These are phyloP conservation scores for Momotus momota DNA, from an alignment of 2,797 vertebrate genomes.

Conservation along the genomic window DNA sequence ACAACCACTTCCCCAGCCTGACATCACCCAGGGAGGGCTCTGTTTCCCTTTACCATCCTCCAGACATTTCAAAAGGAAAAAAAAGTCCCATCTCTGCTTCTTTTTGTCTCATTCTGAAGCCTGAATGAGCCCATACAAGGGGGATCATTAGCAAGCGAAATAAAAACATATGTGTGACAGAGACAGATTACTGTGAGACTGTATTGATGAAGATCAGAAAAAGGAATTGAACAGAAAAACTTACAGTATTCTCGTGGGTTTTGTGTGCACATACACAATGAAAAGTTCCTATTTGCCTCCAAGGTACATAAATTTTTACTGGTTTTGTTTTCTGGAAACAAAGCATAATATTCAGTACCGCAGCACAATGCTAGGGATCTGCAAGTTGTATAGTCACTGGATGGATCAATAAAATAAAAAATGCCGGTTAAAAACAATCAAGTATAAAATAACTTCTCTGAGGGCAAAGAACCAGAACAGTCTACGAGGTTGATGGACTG, in stretches of 20 bases:
- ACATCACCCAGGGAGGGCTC: background rate
- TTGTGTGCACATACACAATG: background rate
- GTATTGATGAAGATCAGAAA: background rate
- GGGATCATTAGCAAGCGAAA: background rate
- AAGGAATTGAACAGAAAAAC: background rate
- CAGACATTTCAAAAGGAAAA: background rate
- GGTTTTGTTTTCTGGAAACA: conserved; percentile 47
- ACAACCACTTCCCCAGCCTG: background rate
- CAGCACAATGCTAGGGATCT: conserved; percentile 13
- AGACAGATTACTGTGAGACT: background rate
- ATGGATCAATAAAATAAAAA: conserved; percentile 57
- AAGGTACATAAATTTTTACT: conserved; percentile 66
- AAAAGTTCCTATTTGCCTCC: conserved; percentile 49
- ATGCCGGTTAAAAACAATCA: conserved; percentile 20
- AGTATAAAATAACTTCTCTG: conserved; percentile 64
- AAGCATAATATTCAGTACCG: background rate
- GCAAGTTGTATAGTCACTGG: background rate
- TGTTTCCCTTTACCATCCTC: background rate
- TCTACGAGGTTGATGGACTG: background rate
- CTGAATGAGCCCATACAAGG: background rate
- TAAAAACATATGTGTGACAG: background rate
- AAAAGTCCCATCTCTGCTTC: background rate
- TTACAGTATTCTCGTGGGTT: background rate
- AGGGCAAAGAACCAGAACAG: conserved; percentile 58
- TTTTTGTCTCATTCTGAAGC: background rate